A percentile compares a stretch with the other conserved stretches of the same genome.
These are phyloP conservation scores for Melanotaenia duboulayi DNA, from an alignment of 2,113 vertebrate species.

Conservation along the genomic window DNA sequence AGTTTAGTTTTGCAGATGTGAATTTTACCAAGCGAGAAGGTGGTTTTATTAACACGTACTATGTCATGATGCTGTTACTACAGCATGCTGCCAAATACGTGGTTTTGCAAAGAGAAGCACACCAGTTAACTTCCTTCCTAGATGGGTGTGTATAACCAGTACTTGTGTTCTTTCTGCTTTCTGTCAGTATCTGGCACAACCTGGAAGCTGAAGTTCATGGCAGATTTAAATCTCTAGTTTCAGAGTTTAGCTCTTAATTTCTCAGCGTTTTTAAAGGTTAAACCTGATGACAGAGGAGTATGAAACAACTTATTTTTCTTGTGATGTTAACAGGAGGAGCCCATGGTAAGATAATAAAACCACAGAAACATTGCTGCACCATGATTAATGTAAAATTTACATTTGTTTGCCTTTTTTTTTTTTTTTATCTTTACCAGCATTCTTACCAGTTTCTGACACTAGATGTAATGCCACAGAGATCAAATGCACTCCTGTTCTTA, in stretches of 20 bases:
- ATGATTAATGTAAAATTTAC: background rate
- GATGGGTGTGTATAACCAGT: background rate
- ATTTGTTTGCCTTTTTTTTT: background rate
- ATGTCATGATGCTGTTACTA: background rate
- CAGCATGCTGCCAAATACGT: background rate
- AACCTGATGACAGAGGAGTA: background rate
- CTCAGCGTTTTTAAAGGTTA: background rate
- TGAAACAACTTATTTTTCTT: constrained; percentile 45
- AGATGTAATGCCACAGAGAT: constrained; percentile 18
- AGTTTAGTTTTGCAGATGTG: too few relatives aligned
- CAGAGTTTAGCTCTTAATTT: background rate
- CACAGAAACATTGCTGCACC: background rate
- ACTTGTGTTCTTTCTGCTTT: background rate
- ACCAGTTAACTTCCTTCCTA: constrained; percentile 34
- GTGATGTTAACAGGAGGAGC: constrained; percentile 29
- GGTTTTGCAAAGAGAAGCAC: constrained; percentile 44
- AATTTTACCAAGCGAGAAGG: too few relatives aligned
- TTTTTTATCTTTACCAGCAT: background rate
- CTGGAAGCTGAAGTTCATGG: background rate
- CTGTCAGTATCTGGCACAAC: background rate
- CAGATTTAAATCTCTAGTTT: background rate
- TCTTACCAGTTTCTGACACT: constrained; percentile 24
- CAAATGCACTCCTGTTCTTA: constrained; percentile 28
- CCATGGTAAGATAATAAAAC: constrained; percentile 54
- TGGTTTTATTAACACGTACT: too few relatives aligned